Percentiles rank a stretch among this genome's conserved stretches.
phyloP scores from a whole-genome alignment of 1,140 invertebrate species.

The Colletes latitarsis region DNA sequence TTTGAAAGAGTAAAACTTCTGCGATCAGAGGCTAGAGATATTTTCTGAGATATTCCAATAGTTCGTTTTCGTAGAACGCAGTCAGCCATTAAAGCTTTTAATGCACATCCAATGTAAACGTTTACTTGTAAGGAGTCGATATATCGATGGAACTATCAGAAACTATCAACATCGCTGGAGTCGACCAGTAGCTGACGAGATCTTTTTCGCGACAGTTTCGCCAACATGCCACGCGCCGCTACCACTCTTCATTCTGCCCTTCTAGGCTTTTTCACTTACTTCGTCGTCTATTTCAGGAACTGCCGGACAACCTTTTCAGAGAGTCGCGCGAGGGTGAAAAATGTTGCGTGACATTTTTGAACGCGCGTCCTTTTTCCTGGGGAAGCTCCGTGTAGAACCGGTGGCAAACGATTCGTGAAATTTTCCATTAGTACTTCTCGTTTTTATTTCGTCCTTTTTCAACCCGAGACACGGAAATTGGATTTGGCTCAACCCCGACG shows the following conservation, averaged over 20 bases:
- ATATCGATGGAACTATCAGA: no score
- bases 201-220: no score
- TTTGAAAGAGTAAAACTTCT: no score
- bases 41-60: no score
- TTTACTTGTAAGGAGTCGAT: no score
- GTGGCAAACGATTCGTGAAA: not conserved
- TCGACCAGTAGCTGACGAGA: no score
- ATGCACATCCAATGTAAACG: not conserved
- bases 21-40: no score
- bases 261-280: not conserved
- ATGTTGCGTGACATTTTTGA: constrained; percentile 13
- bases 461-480: not conserved
- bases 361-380: not conserved
- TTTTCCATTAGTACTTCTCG: not conserved
- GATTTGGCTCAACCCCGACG: not conserved
- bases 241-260: constrained; percentile 15
- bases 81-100: not conserved
- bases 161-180: constrained; percentile 9
- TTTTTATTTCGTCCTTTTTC: not conserved
- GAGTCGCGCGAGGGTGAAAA: constrained; percentile 1
- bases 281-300: constrained; percentile 7
- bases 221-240: no score
- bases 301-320: not conserved
- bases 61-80: not conserved
- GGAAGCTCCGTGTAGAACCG: not conserved